These are phyloP conservation scores for Ennomos erosarius DNA, from an alignment of 2,888 invertebrate species.

Conservation along the genomic window DNA sequence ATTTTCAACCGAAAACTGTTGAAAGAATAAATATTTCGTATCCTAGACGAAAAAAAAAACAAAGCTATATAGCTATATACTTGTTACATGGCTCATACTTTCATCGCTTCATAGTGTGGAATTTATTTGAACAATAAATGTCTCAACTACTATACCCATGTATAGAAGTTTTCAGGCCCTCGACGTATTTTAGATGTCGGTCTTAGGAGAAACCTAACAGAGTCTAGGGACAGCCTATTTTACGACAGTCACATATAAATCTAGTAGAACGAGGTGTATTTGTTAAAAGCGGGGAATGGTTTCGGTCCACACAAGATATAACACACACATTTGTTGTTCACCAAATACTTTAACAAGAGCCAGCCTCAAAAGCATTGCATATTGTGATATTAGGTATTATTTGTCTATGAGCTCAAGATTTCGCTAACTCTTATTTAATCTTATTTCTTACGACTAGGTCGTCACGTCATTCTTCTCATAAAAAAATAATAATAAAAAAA, in stretches of 20 bases:
- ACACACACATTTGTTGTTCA: conserved; percentile 42
- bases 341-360: not conserved
- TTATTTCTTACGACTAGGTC: too few relatives aligned
- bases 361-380: not conserved
- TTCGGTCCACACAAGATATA: conserved; percentile 50
- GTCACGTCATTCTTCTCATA: too few relatives aligned
- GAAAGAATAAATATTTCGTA: too few relatives aligned
- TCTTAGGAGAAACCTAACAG: conserved; percentile 5
- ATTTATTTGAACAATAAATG: conserved; percentile 10
- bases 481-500: too few relatives aligned
- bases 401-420: too few relatives aligned
- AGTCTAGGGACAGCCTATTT: conserved; percentile 3
- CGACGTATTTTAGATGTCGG: conserved; percentile 15
- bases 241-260: conserved; percentile 22
- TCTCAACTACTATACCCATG: conserved; percentile 2
- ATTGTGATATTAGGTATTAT: too few relatives aligned
- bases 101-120: conserved; percentile 1
- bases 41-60: too few relatives aligned
- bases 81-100: not conserved
- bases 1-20: too few relatives aligned
- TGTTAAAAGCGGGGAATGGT: conserved; percentile 41
- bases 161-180: not conserved
- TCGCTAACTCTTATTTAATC: too few relatives aligned
- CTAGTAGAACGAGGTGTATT: conserved; percentile 22
- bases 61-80: too few relatives aligned